Conservation (phyloP, 1,140 invertebrate genomes). For the Drosophila leontia region DNA sequence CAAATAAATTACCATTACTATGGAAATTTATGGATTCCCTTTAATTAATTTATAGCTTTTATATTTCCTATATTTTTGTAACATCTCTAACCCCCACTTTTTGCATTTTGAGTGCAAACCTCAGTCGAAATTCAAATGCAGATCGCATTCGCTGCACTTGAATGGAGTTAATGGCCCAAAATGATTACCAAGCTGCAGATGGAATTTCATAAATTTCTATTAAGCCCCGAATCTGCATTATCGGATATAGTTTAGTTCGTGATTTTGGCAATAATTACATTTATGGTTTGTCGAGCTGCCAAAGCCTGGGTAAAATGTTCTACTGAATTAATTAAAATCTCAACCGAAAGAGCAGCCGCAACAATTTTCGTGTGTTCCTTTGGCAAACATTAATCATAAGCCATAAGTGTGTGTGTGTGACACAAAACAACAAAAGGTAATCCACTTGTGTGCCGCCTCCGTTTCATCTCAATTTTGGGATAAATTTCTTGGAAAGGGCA, state of each 20-base stretch:
- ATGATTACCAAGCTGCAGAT: constrained; percentile 9
- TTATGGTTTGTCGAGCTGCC: constrained; percentile 6
- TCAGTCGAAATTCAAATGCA: constrained; percentile 1
- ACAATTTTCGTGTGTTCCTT: constrained; percentile 3
- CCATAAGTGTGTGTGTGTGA: constrained; percentile 16
- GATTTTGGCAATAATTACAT: constrained; percentile 29
- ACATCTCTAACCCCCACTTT: background rate
- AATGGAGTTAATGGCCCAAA: constrained; percentile 19
- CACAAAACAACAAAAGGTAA: constrained; percentile 26
- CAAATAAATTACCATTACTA: background rate
- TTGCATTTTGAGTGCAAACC: background rate
- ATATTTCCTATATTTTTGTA: background rate
- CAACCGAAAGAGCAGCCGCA: background rate
- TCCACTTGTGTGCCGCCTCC: background rate
- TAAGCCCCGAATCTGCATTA: constrained; percentile 31
- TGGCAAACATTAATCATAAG: constrained; percentile 53
- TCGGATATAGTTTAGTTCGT: background rate
- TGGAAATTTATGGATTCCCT: background rate
- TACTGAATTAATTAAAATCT: constrained; percentile 44
- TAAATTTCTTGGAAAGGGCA: background rate
- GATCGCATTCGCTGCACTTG: constrained; percentile 9
- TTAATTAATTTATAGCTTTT: background rate
- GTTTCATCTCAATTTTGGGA: constrained; percentile 2
- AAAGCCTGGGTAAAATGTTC: constrained; percentile 6
- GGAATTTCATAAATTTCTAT: constrained; percentile 43